phyloP scores from a whole-genome alignment of 2,797 vertebrate species.

The Melanotaenia trifasciata region DNA sequence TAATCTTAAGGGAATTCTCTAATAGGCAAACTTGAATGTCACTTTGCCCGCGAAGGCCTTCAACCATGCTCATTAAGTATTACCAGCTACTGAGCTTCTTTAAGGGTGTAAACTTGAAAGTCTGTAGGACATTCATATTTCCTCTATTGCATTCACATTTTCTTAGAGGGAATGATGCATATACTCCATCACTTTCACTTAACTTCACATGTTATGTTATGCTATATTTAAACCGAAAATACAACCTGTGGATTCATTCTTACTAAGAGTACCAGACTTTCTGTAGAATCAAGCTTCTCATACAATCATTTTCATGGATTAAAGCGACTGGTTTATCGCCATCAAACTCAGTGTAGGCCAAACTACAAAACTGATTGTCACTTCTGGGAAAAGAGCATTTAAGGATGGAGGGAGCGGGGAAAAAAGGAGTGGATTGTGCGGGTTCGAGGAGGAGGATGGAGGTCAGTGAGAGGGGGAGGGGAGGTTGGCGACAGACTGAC shows the following conservation, averaged over 20 bases:
- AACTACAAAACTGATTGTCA: not conserved
- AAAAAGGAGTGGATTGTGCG: not conserved
- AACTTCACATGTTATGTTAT: too few species aligned
- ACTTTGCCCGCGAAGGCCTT: not conserved
- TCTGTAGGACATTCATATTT: too few species aligned
- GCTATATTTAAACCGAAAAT: not conserved
- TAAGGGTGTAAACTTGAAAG: too few species aligned
- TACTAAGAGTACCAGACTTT: not conserved
- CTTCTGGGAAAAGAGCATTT: not conserved
- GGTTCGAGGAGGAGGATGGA: slow-evolving; percentile 30
- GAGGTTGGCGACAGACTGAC: slow-evolving; percentile 81
- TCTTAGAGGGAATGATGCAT: too few species aligned
- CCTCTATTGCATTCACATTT: too few species aligned
- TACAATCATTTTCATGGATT: not conserved
- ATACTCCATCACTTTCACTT: too few species aligned
- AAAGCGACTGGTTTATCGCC: not conserved
- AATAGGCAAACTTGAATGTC: not conserved
- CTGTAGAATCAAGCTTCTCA: not conserved
- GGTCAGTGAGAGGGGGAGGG: slow-evolving; percentile 37
- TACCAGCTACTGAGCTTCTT: too few species aligned
- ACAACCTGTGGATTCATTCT: not conserved
- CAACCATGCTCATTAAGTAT: not conserved
- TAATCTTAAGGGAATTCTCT: not conserved
- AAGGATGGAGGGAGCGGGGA: not conserved
- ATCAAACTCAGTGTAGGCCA: not conserved